Conservation (phyloP, 2,888 invertebrate genomes). For the Eupithecia pulchellata region DNA sequence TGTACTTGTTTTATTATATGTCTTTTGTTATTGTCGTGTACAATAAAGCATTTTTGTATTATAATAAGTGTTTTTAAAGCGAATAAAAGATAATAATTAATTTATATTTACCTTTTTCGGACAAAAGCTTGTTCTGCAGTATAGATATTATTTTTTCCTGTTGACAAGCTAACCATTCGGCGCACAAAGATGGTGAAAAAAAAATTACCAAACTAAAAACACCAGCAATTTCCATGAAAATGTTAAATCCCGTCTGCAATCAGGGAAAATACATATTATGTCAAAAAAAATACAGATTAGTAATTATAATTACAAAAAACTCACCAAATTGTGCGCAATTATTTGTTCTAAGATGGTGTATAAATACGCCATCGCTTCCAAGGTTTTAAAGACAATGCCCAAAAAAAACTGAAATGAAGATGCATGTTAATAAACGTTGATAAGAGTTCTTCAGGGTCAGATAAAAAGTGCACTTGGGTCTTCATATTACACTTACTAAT, state of each 20-base stretch:
- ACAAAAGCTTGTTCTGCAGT: conserved; percentile 4
- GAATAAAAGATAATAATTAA: not conserved
- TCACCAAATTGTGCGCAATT: not conserved
- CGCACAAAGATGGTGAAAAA: not conserved
- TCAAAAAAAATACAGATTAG: not conserved
- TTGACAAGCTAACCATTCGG: not conserved
- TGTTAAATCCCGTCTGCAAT: not conserved
- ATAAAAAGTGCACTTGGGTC: not conserved
- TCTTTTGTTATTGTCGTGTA: too few relatives aligned
- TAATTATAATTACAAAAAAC: not conserved
- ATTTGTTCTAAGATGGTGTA: not conserved
- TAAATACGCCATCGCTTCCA: not conserved
- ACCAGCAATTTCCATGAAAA: not conserved
- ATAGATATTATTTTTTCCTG: not conserved
- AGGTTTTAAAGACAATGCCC: not conserved
- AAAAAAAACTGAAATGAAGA: not conserved
- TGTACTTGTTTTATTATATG: too few relatives aligned
- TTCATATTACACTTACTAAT: conserved; percentile 5
- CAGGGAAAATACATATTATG: not conserved
- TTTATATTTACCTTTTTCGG: conserved; percentile 3
- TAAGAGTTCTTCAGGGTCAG: not conserved
- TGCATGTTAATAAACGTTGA: not conserved
- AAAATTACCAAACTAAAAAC: not conserved
- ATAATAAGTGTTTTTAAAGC: too few relatives aligned
- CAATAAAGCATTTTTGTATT: too few relatives aligned